These are phyloP conservation scores for Megalopta genalis DNA, from an alignment of 1,140 invertebrate genomes.

Conservation along the genomic window DNA sequence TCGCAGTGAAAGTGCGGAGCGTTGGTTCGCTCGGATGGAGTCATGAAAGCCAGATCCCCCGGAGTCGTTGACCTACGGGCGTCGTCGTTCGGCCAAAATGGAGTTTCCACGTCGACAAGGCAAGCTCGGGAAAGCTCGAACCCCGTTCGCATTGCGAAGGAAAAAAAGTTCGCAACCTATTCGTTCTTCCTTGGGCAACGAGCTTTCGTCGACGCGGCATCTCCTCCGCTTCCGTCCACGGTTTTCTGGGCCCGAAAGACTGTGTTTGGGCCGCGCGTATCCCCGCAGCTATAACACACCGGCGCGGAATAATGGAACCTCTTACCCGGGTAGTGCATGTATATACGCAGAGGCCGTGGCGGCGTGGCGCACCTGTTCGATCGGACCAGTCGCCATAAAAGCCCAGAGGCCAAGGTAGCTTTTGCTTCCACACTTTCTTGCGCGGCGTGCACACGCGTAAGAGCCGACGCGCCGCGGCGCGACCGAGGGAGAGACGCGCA, in stretches of 20 bases:
- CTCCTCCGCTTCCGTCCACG: not conserved
- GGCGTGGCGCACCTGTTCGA: constrained; percentile 70
- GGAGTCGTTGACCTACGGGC: constrained; percentile 26
- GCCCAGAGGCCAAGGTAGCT: constrained; percentile 64
- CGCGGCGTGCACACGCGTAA: constrained; percentile 27
- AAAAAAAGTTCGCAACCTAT: constrained; percentile 15
- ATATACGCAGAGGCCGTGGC: constrained; percentile 20
- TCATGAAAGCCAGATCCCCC: not conserved
- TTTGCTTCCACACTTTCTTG: constrained; percentile 68
- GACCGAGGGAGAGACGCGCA: constrained; percentile 2
- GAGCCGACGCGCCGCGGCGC: not conserved
- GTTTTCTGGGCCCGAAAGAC: constrained; percentile 44
- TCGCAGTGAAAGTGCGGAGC: not conserved
- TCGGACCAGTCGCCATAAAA: constrained; percentile 69
- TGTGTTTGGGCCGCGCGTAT: constrained; percentile 54
- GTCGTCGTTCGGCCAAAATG: not conserved
- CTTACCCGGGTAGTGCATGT: constrained; percentile 43
- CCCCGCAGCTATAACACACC: constrained; percentile 42
- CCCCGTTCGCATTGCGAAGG: constrained; percentile 38
- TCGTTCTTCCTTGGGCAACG: constrained; percentile 45
- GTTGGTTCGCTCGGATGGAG: not conserved
- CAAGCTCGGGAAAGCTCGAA: not conserved
- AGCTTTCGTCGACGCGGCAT: constrained; percentile 47
- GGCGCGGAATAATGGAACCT: constrained; percentile 58
- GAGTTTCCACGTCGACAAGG: constrained; percentile 12